phyloP scores from a whole-genome alignment of 2,888 invertebrate genomes.

The Charanyca ferruginea region DNA sequence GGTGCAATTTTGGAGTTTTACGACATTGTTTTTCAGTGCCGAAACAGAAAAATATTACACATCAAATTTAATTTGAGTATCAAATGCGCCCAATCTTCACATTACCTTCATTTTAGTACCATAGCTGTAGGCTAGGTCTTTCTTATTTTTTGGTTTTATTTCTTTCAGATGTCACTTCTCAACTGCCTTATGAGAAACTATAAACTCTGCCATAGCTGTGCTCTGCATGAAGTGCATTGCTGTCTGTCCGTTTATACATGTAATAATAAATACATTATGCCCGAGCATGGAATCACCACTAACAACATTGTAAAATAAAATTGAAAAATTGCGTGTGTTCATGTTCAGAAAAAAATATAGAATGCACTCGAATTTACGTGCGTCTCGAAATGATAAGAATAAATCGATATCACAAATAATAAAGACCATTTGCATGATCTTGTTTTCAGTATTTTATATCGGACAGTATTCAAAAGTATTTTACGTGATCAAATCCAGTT shows the following conservation, averaged over 20 bases:
- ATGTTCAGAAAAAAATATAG: conserved; percentile 31
- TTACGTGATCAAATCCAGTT: not conserved
- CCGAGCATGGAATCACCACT: conserved; percentile 81
- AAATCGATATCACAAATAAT: not conserved
- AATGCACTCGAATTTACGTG: conserved; percentile 37
- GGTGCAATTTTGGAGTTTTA: not conserved
- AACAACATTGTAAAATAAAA: conserved; percentile 66
- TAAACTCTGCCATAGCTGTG: conserved; percentile 92
- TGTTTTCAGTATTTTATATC: conserved; percentile 36
- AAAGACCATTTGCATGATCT: conserved; percentile 5
- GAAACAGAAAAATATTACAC: not conserved
- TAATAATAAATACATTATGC: conserved; percentile 73
- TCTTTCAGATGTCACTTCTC: conserved; percentile 97
- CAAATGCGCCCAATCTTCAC: conserved; percentile 50
- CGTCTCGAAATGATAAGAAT: not conserved
- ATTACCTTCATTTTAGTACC: conserved; percentile 26
- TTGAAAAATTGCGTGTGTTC: conserved; percentile 28
- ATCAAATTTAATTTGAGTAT: not conserved
- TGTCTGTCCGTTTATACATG: conserved; percentile 80
- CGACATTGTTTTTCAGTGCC: not conserved
- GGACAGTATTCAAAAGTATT: conserved; percentile 25
- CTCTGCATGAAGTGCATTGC: conserved; percentile 89
- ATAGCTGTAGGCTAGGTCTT: conserved; percentile 61
- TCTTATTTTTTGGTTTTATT: conserved; percentile 84
- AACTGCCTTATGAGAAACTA: conserved; percentile 98